Percentiles rank a stretch among this genome's conserved stretches.
Conservation (phyloP, 2,797 vertebrate species). For the Gadopsis bispinosus region DNA sequence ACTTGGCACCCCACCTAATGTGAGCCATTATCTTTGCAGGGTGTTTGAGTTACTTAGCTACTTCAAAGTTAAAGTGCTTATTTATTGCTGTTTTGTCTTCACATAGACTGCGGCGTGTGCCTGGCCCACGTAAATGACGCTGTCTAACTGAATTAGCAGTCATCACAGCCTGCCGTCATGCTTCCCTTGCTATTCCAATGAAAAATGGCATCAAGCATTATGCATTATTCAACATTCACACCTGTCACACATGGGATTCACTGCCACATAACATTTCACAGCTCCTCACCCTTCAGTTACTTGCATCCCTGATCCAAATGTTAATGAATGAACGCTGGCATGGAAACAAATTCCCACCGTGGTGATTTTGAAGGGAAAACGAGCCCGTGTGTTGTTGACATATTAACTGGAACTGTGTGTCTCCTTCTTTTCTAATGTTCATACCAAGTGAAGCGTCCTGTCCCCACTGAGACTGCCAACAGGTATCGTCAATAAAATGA, state of each 20-base stretch:
- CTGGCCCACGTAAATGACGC: not conserved
- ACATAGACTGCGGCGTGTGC: not conserved
- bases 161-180: conserved; percentile 6
- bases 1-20: not conserved
- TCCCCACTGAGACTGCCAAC: conserved; percentile 8
- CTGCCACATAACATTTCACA: conserved; percentile 59
- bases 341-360: conserved; percentile 10
- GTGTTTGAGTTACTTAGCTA: conserved; percentile 24
- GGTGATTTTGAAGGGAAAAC: conserved; percentile 28
- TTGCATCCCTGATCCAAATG: conserved; percentile 49
- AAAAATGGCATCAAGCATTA: conserved; percentile 45
- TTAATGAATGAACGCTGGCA: conserved; percentile 56
- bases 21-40: not conserved
- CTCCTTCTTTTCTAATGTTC: conserved; percentile 14
- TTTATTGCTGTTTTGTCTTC: not conserved
- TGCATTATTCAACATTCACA: conserved; percentile 64
- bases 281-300: conserved; percentile 52
- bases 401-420: conserved; percentile 22
- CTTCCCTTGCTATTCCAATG: conserved; percentile 38
- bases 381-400: conserved; percentile 6
- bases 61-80: conserved; percentile 12
- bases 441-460: conserved; percentile 8
- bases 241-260: conserved; percentile 55
- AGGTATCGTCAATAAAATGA: conserved; percentile 22
- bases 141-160: conserved; percentile 23